These are phyloP conservation scores for Cheilinus undulatus DNA, from an alignment of 2,113 vertebrate species.

Conservation along the genomic window DNA sequence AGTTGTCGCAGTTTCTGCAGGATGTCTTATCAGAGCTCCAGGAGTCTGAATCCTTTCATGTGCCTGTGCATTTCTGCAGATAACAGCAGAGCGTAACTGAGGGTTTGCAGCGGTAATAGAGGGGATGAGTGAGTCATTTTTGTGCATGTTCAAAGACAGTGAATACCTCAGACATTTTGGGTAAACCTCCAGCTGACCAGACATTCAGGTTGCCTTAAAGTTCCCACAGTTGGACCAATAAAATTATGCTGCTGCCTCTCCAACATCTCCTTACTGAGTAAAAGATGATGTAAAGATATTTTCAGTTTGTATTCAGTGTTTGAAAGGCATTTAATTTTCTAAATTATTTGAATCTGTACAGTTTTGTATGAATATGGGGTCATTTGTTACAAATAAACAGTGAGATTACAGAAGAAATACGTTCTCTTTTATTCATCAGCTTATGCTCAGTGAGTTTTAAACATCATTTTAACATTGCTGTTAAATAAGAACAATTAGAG, in stretches of 20 bases:
- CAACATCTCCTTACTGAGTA: not conserved
- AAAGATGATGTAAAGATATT: not conserved
- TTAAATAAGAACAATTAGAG: too few species aligned
- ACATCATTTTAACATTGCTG: conserved; percentile 24
- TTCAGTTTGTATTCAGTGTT: conserved; percentile 8
- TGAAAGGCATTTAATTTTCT: not conserved
- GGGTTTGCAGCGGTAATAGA: not conserved
- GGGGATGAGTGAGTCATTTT: not conserved
- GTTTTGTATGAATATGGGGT: conserved; percentile 53
- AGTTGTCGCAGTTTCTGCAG: too few species aligned
- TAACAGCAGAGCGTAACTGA: not conserved
- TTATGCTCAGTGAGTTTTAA: not conserved
- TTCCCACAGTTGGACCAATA: conserved; percentile 15
- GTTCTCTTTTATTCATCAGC: conserved; percentile 5
- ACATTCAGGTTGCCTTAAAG: not conserved
- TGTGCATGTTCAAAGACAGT: not conserved
- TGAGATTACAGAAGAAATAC: conserved; percentile 22
- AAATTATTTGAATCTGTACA: conserved; percentile 71
- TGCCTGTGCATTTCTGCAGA: conserved; percentile 12
- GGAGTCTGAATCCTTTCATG: not conserved
- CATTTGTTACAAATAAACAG: conserved; percentile 46
- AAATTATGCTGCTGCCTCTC: conserved; percentile 16
- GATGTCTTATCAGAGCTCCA: too few species aligned
- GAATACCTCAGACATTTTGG: conserved; percentile 62
- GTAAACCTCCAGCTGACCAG: not conserved